A percentile compares a stretch with the other conserved stretches of the same genome.
phyloP scores from a whole-genome alignment of 1,140 invertebrate genomes.

The Cylas formicarius region DNA sequence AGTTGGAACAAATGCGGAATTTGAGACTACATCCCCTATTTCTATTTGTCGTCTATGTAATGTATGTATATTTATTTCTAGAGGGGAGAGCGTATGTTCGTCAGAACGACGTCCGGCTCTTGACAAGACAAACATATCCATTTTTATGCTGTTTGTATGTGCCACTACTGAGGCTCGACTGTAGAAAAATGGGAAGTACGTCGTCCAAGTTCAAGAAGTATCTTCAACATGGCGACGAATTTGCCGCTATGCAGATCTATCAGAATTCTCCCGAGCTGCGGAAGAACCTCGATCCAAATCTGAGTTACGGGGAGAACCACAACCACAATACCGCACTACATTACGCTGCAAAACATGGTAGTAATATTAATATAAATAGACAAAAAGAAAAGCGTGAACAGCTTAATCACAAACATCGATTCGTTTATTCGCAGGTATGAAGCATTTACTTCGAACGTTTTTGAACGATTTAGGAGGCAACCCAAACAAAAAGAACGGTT shows the following conservation, averaged over 20 bases:
- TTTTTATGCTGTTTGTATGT: too few species aligned
- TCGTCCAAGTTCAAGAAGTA: conserved; percentile 67
- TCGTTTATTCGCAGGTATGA: conserved; percentile 38
- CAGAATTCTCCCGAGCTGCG: conserved; percentile 56
- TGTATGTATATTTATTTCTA: conserved; percentile 16
- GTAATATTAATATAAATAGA: too few species aligned
- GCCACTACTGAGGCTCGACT: too few species aligned
- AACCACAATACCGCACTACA: conserved; percentile 63
- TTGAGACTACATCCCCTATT: too few species aligned
- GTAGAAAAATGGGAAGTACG: conserved; percentile 58
- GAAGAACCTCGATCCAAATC: conserved; percentile 61
- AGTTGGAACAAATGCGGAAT: too few species aligned
- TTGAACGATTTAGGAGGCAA: conserved; percentile 59
- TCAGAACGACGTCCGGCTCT: conserved; percentile 26
- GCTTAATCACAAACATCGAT: too few species aligned
- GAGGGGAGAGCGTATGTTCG: conserved; percentile 26
- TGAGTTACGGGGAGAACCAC: conserved; percentile 61
- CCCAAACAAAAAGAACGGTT: conserved; percentile 61
- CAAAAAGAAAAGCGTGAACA: too few species aligned
- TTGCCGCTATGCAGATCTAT: conserved; percentile 56
- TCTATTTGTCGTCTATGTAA: background rate
- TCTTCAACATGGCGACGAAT: conserved; percentile 65
- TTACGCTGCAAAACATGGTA: conserved; percentile 60
- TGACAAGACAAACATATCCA: conserved; percentile 32
- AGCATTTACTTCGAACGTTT: conserved; percentile 58